phyloP scores from a whole-genome alignment of 2,888 invertebrate genomes.

The Ctena decussata region DNA sequence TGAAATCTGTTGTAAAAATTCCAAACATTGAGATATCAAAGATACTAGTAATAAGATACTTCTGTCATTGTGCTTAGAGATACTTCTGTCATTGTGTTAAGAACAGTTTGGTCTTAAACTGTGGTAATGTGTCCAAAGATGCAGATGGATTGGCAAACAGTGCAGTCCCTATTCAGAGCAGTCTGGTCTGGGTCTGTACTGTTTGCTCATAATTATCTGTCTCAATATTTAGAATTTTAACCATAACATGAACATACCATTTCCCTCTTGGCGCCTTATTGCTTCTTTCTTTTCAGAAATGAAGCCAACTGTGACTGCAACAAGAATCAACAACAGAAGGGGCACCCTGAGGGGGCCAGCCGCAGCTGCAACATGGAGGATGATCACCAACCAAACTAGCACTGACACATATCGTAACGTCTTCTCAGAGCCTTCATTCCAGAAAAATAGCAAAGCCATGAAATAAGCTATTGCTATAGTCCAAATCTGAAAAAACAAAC shows the following conservation, averaged over 20 bases:
- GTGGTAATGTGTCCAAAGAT: too few species aligned
- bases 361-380: conserved; percentile 92
- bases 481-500: conserved; percentile 89
- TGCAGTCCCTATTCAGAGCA: too few species aligned
- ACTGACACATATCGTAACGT: conserved; percentile 89
- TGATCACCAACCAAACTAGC: conserved; percentile 93
- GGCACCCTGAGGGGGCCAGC: conserved; percentile 93
- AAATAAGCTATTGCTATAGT: conserved; percentile 91
- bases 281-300: conserved; percentile 78
- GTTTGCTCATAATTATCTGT: too few species aligned
- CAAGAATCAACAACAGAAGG: conserved; percentile 91
- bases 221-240: too few species aligned
- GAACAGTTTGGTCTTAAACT: too few species aligned
- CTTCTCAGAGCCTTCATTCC: conserved; percentile 91
- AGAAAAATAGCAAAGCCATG: conserved; percentile 91
- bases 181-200: too few species aligned
- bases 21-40: too few species aligned
- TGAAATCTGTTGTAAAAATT: too few species aligned
- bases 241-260: conserved; percentile 30
- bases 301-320: conserved; percentile 91
- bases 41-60: too few species aligned
- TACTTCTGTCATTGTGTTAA: too few species aligned
- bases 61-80: too few species aligned
- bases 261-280: conserved; percentile 53
- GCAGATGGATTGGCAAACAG: too few species aligned